Conservation (phyloP, 2,888 invertebrate genomes). For the Gymnosoma rotundatum region DNA sequence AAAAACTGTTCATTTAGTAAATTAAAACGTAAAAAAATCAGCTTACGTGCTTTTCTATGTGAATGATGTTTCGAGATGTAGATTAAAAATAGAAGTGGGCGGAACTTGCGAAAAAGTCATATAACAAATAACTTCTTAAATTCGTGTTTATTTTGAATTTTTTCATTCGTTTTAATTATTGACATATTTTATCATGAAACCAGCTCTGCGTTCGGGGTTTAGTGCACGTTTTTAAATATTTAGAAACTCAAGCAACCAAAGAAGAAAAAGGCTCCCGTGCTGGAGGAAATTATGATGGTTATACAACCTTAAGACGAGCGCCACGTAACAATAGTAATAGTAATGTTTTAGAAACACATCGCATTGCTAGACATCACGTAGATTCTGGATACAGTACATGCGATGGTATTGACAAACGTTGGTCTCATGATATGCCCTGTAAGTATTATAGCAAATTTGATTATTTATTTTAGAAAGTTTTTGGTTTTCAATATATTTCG, state of each 20-base stretch:
- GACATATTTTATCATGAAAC: background rate
- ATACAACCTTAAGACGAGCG: conserved; percentile 80
- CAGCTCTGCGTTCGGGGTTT: conserved; percentile 91
- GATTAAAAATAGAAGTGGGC: no score
- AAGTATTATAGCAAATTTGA: conserved; percentile 22
- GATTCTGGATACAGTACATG: conserved; percentile 95
- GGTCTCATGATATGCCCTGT: conserved; percentile 88
- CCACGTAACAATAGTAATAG: conserved; percentile 79
- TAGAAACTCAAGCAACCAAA: conserved; percentile 93
- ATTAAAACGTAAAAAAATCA: no score
- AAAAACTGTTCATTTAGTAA: no score
- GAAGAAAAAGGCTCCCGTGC: conserved; percentile 82
- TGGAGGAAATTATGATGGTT: conserved; percentile 81
- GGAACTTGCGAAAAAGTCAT: no score
- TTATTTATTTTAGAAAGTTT: background rate
- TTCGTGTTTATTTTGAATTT: background rate
- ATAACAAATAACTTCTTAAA: no score
- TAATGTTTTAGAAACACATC: conserved; percentile 78
- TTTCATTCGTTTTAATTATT: background rate
- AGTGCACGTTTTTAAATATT: conserved; percentile 96
- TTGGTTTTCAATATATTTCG: background rate
- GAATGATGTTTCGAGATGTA: no score
- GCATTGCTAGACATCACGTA: conserved; percentile 86
- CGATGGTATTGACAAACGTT: conserved; percentile 91
- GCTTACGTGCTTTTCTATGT: no score